Base-by-base conservation (phyloP, 2,113 vertebrate genomes). In the Ibidorhyncha struthersii region DNA sequence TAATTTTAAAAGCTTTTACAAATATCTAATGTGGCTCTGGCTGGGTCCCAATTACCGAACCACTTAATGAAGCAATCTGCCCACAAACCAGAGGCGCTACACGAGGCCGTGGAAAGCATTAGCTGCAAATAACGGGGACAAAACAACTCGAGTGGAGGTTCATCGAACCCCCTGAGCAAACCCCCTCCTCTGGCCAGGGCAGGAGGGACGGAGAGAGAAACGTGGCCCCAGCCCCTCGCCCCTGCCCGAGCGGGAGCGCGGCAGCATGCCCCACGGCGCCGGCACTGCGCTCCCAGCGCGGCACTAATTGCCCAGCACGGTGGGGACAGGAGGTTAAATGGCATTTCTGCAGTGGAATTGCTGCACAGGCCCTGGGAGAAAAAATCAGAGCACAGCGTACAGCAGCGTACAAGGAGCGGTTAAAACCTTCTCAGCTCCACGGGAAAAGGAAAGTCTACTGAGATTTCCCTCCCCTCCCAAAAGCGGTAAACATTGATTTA, bases 281-380 rank as follows among this genome's bases (percentile, higher is more conserved):
- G 2, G 55, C 80, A 67, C 38, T 2, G 66, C 15, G 0, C 11
- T 34, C 50, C 11, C 2, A 41, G 45, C 4, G 0, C 0, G 0
- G 76, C 36, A 32, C 5, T 1, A 1, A 4, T 0, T 8, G 53
- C 65, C 55, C 3, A 1, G 38, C 25, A 11, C 0, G 7, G 40
- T 0, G 14, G 10, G 5, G 19, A 72, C 12, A 77, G 62, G 27
- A 23, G 77, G 52, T 40, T 4, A 11, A 58, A 8, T 1, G 14
- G 5, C 14, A 12, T 4, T 73, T 73, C 53, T 53, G 72, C 38
- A 40, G 66, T 88, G 56, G 21, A 67, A 36, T 6, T 36, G 56
- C 62, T 70, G 62, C 80, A 18, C 3, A 1, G 62, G 32, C 43
- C 58, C 18, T 1, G 1, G 26, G 2, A 49, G 59, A 56, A 36